A percentile compares a stretch with the other conserved stretches of the same genome.
These are phyloP conservation scores for Glaucidium brasilianum DNA, from an alignment of 2,113 vertebrate genomes.

Conservation along the genomic window DNA sequence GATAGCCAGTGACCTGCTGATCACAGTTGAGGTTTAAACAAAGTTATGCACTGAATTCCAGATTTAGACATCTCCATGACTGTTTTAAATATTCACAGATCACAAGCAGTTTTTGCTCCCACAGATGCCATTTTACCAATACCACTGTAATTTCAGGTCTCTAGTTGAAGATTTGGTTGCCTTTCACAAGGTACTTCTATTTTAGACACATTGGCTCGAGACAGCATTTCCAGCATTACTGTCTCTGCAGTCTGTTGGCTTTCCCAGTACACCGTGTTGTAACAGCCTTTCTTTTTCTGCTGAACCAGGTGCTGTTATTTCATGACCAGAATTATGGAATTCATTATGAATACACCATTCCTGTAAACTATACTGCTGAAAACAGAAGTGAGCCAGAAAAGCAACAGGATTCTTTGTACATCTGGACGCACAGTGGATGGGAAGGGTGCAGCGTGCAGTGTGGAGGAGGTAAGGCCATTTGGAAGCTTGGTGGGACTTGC, in stretches of 20 bases:
- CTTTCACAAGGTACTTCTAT: neutral
- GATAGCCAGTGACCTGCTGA: neutral
- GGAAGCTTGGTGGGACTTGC: neutral
- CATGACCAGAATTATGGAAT: slow-evolving; percentile 95
- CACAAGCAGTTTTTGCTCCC: neutral
- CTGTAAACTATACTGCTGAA: slow-evolving; percentile 84
- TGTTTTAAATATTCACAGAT: neutral
- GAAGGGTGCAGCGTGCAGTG: slow-evolving; percentile 91
- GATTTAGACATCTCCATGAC: neutral
- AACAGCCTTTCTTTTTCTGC: slow-evolving; percentile 26
- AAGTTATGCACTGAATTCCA: neutral
- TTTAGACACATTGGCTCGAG: neutral
- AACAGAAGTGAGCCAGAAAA: slow-evolving; percentile 72
- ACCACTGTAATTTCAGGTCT: neutral
- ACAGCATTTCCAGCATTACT: neutral
- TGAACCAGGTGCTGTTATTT: slow-evolving; percentile 88
- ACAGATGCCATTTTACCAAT: neutral
- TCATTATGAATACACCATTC: slow-evolving; percentile 96
- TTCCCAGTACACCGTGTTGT: neutral
- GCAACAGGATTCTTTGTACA: slow-evolving; percentile 85
- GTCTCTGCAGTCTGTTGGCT: neutral
- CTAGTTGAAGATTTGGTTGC: neutral
- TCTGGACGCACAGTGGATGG: slow-evolving; percentile 97
- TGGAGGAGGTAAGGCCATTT: slow-evolving; percentile 84
- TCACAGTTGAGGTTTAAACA: neutral